Percentiles rank a stretch among this genome's conserved stretches.
These are phyloP conservation scores for Tachina lurida DNA, from an alignment of 2,888 invertebrate genomes.

Conservation along the genomic window DNA sequence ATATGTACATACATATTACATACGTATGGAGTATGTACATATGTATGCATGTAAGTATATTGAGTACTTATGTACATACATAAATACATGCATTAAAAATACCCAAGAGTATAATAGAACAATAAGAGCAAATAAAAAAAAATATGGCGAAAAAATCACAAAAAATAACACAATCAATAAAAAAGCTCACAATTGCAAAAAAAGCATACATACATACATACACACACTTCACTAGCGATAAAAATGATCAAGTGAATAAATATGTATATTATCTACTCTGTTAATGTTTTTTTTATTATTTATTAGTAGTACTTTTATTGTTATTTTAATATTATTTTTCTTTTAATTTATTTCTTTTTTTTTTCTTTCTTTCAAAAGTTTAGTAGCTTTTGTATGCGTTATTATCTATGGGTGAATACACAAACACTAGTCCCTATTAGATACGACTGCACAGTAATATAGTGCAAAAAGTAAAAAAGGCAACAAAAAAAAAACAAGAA, in stretches of 20 bases:
- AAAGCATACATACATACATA: not conserved
- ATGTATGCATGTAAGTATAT: not conserved
- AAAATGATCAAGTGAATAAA: constrained; percentile 59
- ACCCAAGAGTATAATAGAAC: constrained; percentile 17
- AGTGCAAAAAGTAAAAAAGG: constrained; percentile 54
- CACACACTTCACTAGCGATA: constrained; percentile 21
- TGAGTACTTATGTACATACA: constrained; percentile 3
- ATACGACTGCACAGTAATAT: constrained; percentile 65
- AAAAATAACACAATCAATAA: constrained; percentile 63
- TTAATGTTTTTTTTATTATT: constrained; percentile 20
- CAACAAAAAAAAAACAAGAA: constrained; percentile 6
- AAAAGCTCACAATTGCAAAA: constrained; percentile 13
- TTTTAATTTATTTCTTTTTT: constrained; percentile 11
- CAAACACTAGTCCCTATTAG: constrained; percentile 63
- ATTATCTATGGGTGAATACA: constrained; percentile 67
- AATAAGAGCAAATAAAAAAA: constrained; percentile 32
- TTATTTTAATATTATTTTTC: constrained; percentile 47
- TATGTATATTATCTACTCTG: constrained; percentile 53
- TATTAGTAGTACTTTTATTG: constrained; percentile 35
- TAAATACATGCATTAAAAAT: constrained; percentile 34
- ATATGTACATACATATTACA: not conserved
- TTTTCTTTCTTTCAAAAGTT: constrained; percentile 35
- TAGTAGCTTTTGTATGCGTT: constrained; percentile 64
- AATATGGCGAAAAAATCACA: constrained; percentile 50
- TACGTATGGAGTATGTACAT: not conserved